These are phyloP conservation scores for Aphrophora alni DNA, from an alignment of 2,888 invertebrate species.

Conservation along the genomic window DNA sequence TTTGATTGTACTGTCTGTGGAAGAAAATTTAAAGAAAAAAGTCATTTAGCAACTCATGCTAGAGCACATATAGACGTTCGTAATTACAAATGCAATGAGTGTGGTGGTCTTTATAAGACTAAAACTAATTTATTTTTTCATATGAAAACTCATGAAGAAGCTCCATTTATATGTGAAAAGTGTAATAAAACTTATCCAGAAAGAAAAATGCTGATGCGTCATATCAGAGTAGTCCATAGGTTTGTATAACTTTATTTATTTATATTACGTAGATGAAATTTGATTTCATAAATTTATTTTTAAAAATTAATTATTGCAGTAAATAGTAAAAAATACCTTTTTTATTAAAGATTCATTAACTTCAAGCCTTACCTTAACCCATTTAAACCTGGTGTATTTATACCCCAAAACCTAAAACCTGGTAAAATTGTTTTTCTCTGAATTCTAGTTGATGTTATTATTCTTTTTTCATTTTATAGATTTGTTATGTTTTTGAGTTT, in stretches of 20 bases:
- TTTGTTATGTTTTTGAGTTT: too few relatives aligned
- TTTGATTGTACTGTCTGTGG: slow-evolving; percentile 39
- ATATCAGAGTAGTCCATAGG: slow-evolving; percentile 43
- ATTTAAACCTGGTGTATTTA: too few relatives aligned
- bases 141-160: slow-evolving; percentile 38
- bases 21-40: slow-evolving; percentile 36
- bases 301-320: too few relatives aligned
- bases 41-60: slow-evolving; percentile 41
- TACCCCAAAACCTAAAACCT: too few relatives aligned
- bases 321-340: too few relatives aligned
- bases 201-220: slow-evolving; percentile 40
- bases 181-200: slow-evolving; percentile 39
- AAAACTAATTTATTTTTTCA: slow-evolving; percentile 41
- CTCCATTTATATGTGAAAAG: slow-evolving; percentile 39
- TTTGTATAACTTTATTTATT: not conserved
- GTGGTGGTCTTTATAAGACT: slow-evolving; percentile 39
- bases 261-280: not conserved
- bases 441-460: too few relatives aligned
- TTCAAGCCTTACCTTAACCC: too few relatives aligned
- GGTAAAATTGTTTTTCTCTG: too few relatives aligned
- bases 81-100: slow-evolving; percentile 41
- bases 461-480: too few relatives aligned
- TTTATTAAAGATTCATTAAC: too few relatives aligned
- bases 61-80: slow-evolving; percentile 38
- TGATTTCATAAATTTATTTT: too few relatives aligned